Base-by-base conservation (phyloP, 2,113 vertebrate species). In the Lycaon pictus region DNA sequence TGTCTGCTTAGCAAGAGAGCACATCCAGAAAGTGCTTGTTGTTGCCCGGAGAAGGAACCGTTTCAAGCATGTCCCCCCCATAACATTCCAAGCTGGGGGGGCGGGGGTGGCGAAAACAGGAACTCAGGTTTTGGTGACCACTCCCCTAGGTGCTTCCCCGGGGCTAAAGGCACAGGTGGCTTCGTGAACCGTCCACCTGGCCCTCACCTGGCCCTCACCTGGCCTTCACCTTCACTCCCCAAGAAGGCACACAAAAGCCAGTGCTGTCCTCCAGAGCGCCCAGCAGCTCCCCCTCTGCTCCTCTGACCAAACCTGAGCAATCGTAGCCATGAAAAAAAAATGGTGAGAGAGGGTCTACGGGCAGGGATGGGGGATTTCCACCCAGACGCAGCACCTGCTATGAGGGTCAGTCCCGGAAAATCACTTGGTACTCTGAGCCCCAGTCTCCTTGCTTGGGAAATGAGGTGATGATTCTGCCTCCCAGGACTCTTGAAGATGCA, bases 41-140 rank as follows among this genome's bases (percentile, higher is more conserved):
- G 98, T 98, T 97, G 97, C 96, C 97, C 88, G 93, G 98, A 95
- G 95, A 98, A 88, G 81, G 98, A 97, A 93, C 82, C 80, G 58
- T 80, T 83, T 56, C 90, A 87, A 91, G 80, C 62, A 69, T 51
- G 72, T 16, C 62, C 55, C 95, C 85, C 95, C 85, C 43, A 5
- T 32, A n/a, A 72, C 15, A 5, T 43, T 51, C 58, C 95, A 72
- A 29, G 37, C 35, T 13, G n/a, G 15, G 63, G 27, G 51, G 37
- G 2, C 0, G 43, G 43, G 43, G 43, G 43, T 1, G 43, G 6
- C 1, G 43, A 43, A 48, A 17, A n/a, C 1, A 9, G 23, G 60
- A 16, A 62, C 17, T 3, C 4, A 10, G 27, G 27, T 16, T 8
- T 10, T 1, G 0, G 56, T 0, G 29, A 1, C 22, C 12, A 0